Percentiles rank a stretch among this genome's conserved stretches.
Conservation (phyloP, 2,888 invertebrate species). For the Chesias legatella region DNA sequence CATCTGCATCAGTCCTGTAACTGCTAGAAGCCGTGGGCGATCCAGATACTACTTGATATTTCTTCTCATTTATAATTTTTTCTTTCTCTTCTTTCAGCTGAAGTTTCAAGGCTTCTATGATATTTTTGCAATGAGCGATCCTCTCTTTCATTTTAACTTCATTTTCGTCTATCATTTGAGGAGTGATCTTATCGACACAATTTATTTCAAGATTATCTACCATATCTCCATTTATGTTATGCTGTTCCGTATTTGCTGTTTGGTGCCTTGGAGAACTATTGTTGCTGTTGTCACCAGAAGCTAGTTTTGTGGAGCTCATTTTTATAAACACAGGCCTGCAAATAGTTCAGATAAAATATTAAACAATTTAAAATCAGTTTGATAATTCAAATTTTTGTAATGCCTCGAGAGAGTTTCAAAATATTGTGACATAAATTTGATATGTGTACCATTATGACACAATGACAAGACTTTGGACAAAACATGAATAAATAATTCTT, state of each 20-base stretch:
- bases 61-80: slow-evolving; percentile 51
- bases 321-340: neutral
- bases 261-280: slow-evolving; percentile 29
- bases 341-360: neutral
- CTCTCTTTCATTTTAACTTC: slow-evolving; percentile 60
- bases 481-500: too few relatives aligned
- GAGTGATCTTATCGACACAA: slow-evolving; percentile 33
- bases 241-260: slow-evolving; percentile 20
- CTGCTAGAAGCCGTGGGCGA: slow-evolving; percentile 2
- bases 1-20: slow-evolving; percentile 1
- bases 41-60: slow-evolving; percentile 18
- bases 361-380: neutral
- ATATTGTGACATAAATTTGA: too few relatives aligned
- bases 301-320: slow-evolving; percentile 46
- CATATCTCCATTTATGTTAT: slow-evolving; percentile 12
- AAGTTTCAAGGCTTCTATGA: slow-evolving; percentile 62
- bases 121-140: slow-evolving; percentile 60
- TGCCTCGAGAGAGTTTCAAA: too few relatives aligned
- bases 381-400: neutral
- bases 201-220: slow-evolving; percentile 1
- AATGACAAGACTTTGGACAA: too few relatives aligned
- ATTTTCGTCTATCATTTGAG: slow-evolving; percentile 50
- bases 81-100: slow-evolving; percentile 63
- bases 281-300: slow-evolving; percentile 49
- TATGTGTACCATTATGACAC: too few relatives aligned